Base-by-base conservation (phyloP, 2,113 vertebrate genomes). In the Corvus moneduloides region DNA sequence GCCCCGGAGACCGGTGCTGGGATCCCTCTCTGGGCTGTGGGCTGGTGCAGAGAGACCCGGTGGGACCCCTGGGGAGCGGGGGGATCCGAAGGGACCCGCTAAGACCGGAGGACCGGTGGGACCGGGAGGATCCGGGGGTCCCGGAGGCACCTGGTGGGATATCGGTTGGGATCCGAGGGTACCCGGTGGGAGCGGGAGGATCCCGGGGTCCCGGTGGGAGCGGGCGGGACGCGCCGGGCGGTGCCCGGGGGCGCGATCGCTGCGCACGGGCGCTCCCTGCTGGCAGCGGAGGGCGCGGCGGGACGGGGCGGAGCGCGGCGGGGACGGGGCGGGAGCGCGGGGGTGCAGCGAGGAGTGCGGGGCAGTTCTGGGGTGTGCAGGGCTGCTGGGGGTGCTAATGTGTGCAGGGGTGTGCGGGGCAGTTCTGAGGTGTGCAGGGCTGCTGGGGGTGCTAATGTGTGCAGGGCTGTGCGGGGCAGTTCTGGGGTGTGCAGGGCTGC, bases 181-280 rank as follows among this genome's bases (percentile, higher is more conserved):
- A 37, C 37, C 37, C 37, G 37, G 37, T 27, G 44, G 30, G 11
- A 20, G 30, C 18, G 10, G 54, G 4, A 14, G 22, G 30, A 55
- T 18, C 4, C 41, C 15, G 41, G 16, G 62, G 19, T 37, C 43
- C 44, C 28, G 56, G 28, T 13, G 72, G 54, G 16, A 44, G 54
- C 41, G 55, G n/a, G 20, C 41, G 33, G 68, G 39, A 27, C 69
- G 41, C n/a, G 77, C 35, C 23, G 61, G 61, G 30, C 75, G 46
- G 49, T 18, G 59, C 71, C 43, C 23, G 28, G 19, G 49, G 59
- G 41, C 7, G 61, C 83, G 44, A 35, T 49, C 67, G 56, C 92
- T 93, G 91, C 91, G 30, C 76, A 59, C n/a, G 69, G 63, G 69
- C 69, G 23, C 76, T 32, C 63, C 55, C 82, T 69, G 81, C 16